These are phyloP conservation scores for Diadromus collaris DNA, from an alignment of 2,888 invertebrate genomes.

Conservation along the genomic window DNA sequence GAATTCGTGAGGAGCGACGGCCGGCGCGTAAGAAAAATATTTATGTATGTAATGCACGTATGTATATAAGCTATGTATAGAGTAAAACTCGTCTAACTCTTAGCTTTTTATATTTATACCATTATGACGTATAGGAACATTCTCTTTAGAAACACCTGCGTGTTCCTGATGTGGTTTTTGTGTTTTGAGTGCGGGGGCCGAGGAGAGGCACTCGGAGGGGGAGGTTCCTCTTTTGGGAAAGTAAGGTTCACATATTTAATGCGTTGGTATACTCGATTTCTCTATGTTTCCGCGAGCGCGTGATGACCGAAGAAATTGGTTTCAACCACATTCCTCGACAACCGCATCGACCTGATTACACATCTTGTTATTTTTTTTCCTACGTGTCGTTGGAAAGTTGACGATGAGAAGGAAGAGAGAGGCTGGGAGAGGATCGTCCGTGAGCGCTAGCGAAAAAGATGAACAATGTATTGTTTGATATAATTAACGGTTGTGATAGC, in stretches of 20 bases:
- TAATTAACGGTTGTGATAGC: background rate
- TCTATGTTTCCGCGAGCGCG: constrained; percentile 5
- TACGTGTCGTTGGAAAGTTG: constrained; percentile 24
- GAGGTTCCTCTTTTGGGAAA: constrained; percentile 3
- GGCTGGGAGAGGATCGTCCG: constrained; percentile 18
- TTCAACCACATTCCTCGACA: background rate
- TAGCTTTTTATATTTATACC: constrained; percentile 56
- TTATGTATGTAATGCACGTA: constrained; percentile 59
- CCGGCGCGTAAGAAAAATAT: constrained; percentile 64
- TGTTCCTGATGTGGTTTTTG: constrained; percentile 47
- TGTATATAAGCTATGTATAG: constrained; percentile 60
- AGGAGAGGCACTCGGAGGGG: constrained; percentile 18
- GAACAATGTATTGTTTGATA: background rate
- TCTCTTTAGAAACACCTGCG: constrained; percentile 65
- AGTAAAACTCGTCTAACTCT: constrained; percentile 57
- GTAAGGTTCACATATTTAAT: constrained; percentile 36
- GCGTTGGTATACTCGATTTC: constrained; percentile 23
- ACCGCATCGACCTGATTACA: constrained; percentile 28
- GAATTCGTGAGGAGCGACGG: constrained; percentile 59
- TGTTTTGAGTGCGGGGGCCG: constrained; percentile 11
- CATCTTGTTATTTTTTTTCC: constrained; percentile 2
- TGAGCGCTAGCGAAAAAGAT: constrained; percentile 11
- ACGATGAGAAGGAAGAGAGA: constrained; percentile 22
- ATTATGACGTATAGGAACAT: constrained; percentile 63
- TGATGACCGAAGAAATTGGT: constrained; percentile 5